Conservation (phyloP, 2,113 vertebrate genomes). For the Bujurquina vittata region DNA sequence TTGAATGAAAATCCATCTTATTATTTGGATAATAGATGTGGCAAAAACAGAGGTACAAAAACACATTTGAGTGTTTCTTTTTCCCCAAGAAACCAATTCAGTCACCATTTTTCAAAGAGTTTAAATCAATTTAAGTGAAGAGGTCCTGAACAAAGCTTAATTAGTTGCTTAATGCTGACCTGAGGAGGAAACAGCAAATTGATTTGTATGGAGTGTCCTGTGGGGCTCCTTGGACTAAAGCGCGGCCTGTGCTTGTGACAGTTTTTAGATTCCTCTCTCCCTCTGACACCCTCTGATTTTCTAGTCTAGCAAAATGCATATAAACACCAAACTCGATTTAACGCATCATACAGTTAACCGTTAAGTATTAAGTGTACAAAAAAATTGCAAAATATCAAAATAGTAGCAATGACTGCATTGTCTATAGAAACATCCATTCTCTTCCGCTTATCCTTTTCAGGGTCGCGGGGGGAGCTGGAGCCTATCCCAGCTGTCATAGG, state of each 20-base stretch:
- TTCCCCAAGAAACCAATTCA: slow-evolving; percentile 48
- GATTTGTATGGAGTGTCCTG: slow-evolving; percentile 52
- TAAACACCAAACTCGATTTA: background rate
- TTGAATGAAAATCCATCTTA: background rate
- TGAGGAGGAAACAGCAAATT: slow-evolving; percentile 58
- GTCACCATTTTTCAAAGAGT: slow-evolving; percentile 58
- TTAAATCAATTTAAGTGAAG: slow-evolving; percentile 63
- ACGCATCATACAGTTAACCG: background rate
- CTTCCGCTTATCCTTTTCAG: too few relatives aligned
- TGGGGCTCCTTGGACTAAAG: slow-evolving; percentile 38
- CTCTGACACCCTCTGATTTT: background rate
- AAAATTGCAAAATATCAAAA: background rate
- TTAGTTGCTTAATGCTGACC: slow-evolving; percentile 63
- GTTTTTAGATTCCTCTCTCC: slow-evolving; percentile 8
- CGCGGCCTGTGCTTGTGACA: slow-evolving; percentile 11
- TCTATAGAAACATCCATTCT: too few relatives aligned
- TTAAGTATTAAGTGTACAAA: background rate
- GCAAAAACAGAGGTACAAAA: background rate
- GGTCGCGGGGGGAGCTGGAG: too few relatives aligned
- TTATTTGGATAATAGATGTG: slow-evolving; percentile 10
- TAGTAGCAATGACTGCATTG: background rate
- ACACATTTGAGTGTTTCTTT: slow-evolving; percentile 16
- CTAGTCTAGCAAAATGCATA: background rate
- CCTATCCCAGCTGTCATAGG: too few relatives aligned
- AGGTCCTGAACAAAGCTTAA: slow-evolving; percentile 69